Percentiles rank a stretch among this genome's conserved stretches.
Evolutionary conservation across 2,888 invertebrate species (phyloP).

Genomic region (Argynnis bischoffii): DNA sequence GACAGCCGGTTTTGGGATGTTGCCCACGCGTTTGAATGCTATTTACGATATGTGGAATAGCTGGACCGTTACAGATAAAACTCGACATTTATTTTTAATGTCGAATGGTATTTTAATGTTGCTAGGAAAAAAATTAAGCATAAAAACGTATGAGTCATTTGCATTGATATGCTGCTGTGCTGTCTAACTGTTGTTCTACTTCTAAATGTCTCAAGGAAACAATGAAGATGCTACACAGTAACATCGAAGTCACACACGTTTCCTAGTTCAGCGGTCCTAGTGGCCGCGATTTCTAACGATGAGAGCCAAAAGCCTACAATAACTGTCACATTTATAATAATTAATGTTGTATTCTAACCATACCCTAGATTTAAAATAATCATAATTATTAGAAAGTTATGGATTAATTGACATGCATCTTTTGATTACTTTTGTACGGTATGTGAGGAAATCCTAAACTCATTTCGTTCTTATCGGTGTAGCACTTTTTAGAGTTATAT

Average conservation of each 20-base stretch:
- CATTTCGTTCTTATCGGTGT: not conserved
- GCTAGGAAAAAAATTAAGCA: too few relatives aligned
- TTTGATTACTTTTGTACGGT: not conserved
- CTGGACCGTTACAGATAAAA: slow-evolving; percentile 33
- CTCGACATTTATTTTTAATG: not conserved
- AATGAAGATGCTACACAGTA: slow-evolving; percentile 34
- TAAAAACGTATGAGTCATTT: not conserved
- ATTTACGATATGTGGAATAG: slow-evolving; percentile 23
- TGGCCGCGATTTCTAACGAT: slow-evolving; percentile 59
- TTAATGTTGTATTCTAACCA: not conserved
- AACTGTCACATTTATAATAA: slow-evolving; percentile 40
- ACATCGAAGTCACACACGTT: slow-evolving; percentile 28
- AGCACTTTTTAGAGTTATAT: not conserved
- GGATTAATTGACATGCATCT: not conserved
- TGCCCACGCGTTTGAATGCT: slow-evolving; percentile 27
- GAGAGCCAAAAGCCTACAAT: slow-evolving; percentile 57
- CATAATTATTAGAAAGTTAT: slow-evolving; percentile 5
- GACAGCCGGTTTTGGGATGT: slow-evolving; percentile 40
- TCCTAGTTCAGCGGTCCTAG: slow-evolving; percentile 45
- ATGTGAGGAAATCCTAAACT: not conserved
- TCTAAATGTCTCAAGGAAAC: slow-evolving; percentile 28
- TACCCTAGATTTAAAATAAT: not conserved
- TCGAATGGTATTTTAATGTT: too few relatives aligned
- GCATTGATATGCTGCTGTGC: slow-evolving; percentile 5
- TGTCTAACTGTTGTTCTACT: slow-evolving; percentile 12